These are phyloP conservation scores for Pharmacophagus antenor DNA, from an alignment of 2,888 invertebrate genomes.

Conservation along the genomic window DNA sequence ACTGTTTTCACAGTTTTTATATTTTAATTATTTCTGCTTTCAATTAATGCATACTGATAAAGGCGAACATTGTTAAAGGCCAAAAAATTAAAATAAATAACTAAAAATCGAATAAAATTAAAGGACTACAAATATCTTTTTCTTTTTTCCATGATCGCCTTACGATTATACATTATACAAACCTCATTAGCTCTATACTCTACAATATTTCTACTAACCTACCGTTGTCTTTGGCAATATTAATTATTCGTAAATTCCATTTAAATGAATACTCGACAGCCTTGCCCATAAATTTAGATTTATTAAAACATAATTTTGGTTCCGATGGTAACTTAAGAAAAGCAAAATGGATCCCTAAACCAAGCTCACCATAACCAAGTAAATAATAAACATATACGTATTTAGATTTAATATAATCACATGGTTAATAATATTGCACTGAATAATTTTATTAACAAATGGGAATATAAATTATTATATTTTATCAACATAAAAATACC, in stretches of 20 bases:
- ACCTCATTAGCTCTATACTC: constrained; percentile 49
- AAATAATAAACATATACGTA: constrained; percentile 28
- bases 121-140: constrained; percentile 3
- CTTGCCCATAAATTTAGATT: neutral
- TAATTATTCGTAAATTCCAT: constrained; percentile 30
- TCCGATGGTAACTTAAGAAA: constrained; percentile 55
- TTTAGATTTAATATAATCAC: constrained; percentile 35
- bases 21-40: neutral
- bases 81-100: neutral
- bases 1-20: too few species aligned
- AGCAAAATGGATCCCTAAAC: constrained; percentile 12
- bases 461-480: constrained; percentile 16
- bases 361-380: neutral
- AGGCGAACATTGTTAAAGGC: too few species aligned
- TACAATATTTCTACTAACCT: constrained; percentile 32
- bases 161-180: constrained; percentile 56
- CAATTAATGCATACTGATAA: neutral
- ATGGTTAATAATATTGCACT: constrained; percentile 36
- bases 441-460: constrained; percentile 37
- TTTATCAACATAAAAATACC: neutral
- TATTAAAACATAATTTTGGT: constrained; percentile 45
- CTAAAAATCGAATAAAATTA: neutral
- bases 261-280: neutral
- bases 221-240: constrained; percentile 38
- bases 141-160: neutral